phyloP scores from a whole-genome alignment of 2,797 vertebrate species.

The Melanotaenia boesemani region DNA sequence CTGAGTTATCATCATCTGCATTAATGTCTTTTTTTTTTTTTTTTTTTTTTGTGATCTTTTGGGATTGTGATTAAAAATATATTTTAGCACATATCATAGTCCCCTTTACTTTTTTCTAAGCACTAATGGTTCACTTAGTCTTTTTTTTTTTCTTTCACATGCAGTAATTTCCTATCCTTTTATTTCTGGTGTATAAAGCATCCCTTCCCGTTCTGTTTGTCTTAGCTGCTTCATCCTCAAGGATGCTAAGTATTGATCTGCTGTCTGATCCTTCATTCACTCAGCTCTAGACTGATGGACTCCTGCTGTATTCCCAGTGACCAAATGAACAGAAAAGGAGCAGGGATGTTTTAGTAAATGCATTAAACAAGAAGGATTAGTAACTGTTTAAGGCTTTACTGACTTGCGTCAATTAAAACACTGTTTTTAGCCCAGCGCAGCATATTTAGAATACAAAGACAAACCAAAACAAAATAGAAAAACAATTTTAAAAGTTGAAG shows the following conservation, averaged over 20 bases:
- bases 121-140: conserved; percentile 49
- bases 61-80: conserved; percentile 28
- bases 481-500: neutral
- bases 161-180: conserved; percentile 55
- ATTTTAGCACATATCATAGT: conserved; percentile 29
- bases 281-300: conserved; percentile 76
- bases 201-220: conserved; percentile 74
- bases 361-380: conserved; percentile 12
- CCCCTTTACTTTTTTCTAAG: conserved; percentile 53
- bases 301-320: conserved; percentile 60
- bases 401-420: conserved; percentile 15
- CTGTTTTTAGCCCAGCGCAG: neutral
- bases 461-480: neutral
- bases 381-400: conserved; percentile 15
- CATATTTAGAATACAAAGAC: neutral
- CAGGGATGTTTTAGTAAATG: conserved; percentile 33
- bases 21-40: no score
- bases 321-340: conserved; percentile 25
- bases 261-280: conserved; percentile 80
- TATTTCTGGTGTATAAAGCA: conserved; percentile 64
- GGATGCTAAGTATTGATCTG: conserved; percentile 79
- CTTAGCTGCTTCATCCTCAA: conserved; percentile 80
- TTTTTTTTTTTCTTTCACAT: conserved; percentile 35
- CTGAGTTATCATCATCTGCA: no score
- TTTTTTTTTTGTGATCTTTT: neutral